Evolutionary conservation across 1,140 invertebrate genomes (phyloP), one percentile per base, ranked within the genome.

Genomic region (Luehdorfia chinensis): DNA sequence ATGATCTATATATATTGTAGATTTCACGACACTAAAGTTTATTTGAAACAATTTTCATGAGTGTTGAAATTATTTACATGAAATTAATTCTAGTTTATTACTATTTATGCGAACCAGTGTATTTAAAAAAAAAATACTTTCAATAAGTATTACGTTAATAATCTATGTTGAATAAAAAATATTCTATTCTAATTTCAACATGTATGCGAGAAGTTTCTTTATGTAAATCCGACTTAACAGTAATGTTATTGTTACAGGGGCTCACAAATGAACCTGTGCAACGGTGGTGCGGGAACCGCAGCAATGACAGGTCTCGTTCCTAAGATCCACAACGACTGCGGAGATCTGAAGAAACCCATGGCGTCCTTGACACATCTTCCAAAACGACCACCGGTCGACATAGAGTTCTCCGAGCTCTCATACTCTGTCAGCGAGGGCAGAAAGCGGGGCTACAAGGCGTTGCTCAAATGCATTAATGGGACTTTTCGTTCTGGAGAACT

Each of bases 391-490:
- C 93, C 94, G 31, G 94, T 97, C 19, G 94, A 96, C 75, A 95
- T 97, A 50, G 93, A 95, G 84, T 97, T 96, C 84, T 90, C 89
- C 37, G 91, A 96, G 68, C 88, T 97, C 19, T 92, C 93, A 5
- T 97, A 96, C 83, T 94, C 93, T 12, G 94, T 97, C 7, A 92
- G 94, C 37, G 94, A 95, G 61, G 94, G 94, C 12, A 90, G 93
- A 55, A 91, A 91, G 70, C 90, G 92, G 79, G 94, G 94, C 1
- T 92, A 91, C 60, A 96, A 95, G 83, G 92, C 92, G 25, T 93
- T 97, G 59, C 80, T 97, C 15, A 94, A 96, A 87, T 91, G 92
- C 56, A 92, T 96, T n/a, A 95, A 92, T 74, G 96, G 95, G 19
- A 91, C 92, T 65, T 94, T 96, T 84, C 87, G 89, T 51, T 92